Evolutionary conservation across 2,888 invertebrate species (phyloP).

Genomic region (Sarcophaga caerulescens): DNA sequence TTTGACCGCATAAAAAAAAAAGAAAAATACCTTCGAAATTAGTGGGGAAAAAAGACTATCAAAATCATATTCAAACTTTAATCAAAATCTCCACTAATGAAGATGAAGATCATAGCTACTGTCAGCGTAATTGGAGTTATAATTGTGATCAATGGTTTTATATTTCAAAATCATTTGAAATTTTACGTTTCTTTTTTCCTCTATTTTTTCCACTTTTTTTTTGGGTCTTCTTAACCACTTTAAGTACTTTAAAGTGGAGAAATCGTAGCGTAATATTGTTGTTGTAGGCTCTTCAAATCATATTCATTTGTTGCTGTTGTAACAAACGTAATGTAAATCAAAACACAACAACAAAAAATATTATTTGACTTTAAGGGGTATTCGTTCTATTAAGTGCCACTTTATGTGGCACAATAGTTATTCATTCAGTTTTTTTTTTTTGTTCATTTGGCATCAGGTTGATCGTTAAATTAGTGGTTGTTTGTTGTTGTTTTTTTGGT

Average conservation of each 20-base stretch:
- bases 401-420: conserved; percentile 72
- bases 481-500: background rate
- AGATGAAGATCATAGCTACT: conserved; percentile 79
- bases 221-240: conserved; percentile 14
- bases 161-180: conserved; percentile 18
- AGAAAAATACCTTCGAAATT: background rate
- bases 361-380: conserved; percentile 57
- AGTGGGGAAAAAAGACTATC: background rate
- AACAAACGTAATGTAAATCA: conserved; percentile 31
- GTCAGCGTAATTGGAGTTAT: conserved; percentile 76
- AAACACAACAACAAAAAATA: background rate
- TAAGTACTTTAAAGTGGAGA: conserved; percentile 62
- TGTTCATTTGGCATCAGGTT: conserved; percentile 72
- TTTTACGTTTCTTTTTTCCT: no score
- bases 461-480: conserved; percentile 65
- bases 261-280: conserved; percentile 53
- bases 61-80: conserved; percentile 74
- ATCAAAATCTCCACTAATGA: conserved; percentile 77
- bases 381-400: conserved; percentile 70
- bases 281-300: conserved; percentile 22
- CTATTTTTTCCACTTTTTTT: conserved; percentile 15
- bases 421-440: conserved; percentile 30
- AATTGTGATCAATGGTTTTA: conserved; percentile 72
- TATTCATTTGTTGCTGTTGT: conserved; percentile 40
- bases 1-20: background rate